Conservation (phyloP, 2,113 vertebrate genomes). For the Camelus dromedarius region DNA sequence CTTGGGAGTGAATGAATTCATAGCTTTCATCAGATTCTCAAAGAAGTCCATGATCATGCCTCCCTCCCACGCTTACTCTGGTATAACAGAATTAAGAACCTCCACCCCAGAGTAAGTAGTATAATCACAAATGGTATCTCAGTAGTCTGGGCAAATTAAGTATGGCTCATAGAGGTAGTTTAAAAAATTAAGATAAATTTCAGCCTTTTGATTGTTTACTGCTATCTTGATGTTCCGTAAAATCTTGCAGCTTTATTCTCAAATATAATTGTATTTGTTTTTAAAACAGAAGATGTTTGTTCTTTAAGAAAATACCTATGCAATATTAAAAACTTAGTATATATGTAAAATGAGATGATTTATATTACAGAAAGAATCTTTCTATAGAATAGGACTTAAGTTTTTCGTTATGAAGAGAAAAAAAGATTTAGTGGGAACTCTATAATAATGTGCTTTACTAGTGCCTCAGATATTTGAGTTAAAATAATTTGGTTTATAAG, state of each 20-base stretch:
- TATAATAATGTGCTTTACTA: constrained; percentile 7
- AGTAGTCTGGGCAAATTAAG: constrained; percentile 28
- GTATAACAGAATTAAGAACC: constrained; percentile 27
- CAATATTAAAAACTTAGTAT: constrained; percentile 26
- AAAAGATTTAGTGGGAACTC: neutral
- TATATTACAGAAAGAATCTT: constrained; percentile 23
- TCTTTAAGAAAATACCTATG: constrained; percentile 18
- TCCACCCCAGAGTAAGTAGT: neutral
- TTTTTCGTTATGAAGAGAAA: neutral
- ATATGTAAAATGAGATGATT: constrained; percentile 28
- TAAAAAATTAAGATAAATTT: neutral
- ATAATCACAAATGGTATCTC: neutral
- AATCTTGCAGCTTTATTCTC: constrained; percentile 16
- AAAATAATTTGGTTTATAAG: constrained; percentile 47
- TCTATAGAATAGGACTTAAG: neutral
- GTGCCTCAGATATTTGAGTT: neutral
- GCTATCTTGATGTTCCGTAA: neutral
- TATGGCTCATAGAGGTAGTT: neutral
- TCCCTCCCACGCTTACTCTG: neutral
- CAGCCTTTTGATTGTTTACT: neutral
- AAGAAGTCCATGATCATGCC: neutral
- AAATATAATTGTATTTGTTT: constrained; percentile 8
- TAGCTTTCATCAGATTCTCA: constrained; percentile 48
- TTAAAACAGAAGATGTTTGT: neutral
- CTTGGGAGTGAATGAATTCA: neutral